Conservation (phyloP, 2,797 vertebrate genomes). For the Morelia viridis region DNA sequence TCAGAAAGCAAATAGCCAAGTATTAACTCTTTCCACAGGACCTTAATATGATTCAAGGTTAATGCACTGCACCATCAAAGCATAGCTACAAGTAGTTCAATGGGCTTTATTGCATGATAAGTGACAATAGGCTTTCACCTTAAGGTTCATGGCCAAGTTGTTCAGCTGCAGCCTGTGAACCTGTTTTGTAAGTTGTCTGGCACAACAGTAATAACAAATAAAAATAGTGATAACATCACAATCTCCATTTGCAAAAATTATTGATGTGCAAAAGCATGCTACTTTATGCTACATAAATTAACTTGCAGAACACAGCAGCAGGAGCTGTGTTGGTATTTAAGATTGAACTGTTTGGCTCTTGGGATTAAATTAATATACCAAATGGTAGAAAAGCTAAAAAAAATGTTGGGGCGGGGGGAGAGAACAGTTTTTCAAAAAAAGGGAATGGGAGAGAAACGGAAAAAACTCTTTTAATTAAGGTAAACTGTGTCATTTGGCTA, state of each 20-base stretch:
- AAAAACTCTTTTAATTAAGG: conserved; percentile 34
- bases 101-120: background rate
- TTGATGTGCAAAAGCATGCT: background rate
- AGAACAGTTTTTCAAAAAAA: background rate
- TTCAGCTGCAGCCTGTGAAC: conserved; percentile 43
- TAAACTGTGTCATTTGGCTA: conserved; percentile 30
- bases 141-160: conserved; percentile 30
- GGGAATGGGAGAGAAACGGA: background rate
- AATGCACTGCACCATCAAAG: background rate
- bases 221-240: background rate
- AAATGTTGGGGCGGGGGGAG: background rate
- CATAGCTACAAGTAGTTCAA: background rate
- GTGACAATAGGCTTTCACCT: background rate
- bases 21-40: background rate
- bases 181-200: conserved; percentile 37
- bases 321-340: conserved; percentile 1
- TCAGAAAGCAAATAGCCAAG: background rate
- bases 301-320: conserved; percentile 16
- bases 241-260: conserved; percentile 23
- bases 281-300: conserved; percentile 13
- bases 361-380: conserved; percentile 33
- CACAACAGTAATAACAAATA: conserved; percentile 14
- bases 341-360: conserved; percentile 21
- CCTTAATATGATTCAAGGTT: conserved; percentile 12
- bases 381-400: conserved; percentile 39